phyloP scores from a whole-genome alignment of 2,888 invertebrate genomes.

The Luperina testacea region DNA sequence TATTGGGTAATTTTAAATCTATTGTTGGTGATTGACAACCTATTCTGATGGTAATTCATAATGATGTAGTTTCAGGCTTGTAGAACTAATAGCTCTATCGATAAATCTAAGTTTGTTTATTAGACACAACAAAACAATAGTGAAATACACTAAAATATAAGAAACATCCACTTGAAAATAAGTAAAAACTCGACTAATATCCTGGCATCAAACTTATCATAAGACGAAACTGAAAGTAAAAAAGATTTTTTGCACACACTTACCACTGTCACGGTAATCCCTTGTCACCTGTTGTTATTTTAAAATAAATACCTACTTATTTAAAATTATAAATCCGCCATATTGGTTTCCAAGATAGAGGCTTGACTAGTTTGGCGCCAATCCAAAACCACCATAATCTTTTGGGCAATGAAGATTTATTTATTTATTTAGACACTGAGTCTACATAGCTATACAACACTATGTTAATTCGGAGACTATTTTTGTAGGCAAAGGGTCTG shows the following conservation, averaged over 20 bases:
- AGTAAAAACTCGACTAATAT: neutral
- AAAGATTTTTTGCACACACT: no score
- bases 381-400: neutral
- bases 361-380: neutral
- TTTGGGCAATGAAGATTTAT: no score
- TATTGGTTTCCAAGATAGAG: neutral
- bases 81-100: neutral
- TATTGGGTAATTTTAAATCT: constrained; percentile 36
- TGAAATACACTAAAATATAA: neutral
- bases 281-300: no score
- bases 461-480: no score
- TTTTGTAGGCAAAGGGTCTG: no score
- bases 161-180: neutral
- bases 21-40: constrained; percentile 19
- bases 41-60: constrained; percentile 24
- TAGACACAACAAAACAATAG: neutral
- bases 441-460: no score
- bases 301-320: no score
- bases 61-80: neutral
- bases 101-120: neutral
- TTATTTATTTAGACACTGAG: no score
- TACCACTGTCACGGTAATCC: no score
- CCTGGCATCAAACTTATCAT: neutral
- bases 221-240: no score
- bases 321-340: neutral